These are phyloP conservation scores for Chironomus riparius DNA, from an alignment of 2,888 invertebrate genomes.

Conservation along the genomic window DNA sequence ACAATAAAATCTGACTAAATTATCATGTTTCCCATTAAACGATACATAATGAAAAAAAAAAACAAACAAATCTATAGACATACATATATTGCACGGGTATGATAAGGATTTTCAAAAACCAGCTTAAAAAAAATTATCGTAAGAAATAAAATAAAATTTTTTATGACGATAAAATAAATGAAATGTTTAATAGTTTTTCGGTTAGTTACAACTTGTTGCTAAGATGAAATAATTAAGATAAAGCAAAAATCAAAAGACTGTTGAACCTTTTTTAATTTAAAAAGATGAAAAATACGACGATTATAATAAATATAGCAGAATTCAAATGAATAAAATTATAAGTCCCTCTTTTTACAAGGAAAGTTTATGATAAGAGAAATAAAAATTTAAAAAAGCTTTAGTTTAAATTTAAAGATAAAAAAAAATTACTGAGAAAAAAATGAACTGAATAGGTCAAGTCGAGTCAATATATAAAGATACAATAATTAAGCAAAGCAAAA, in stretches of 20 bases:
- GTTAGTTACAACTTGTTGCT: constrained; percentile 10
- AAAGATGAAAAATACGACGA: constrained; percentile 7
- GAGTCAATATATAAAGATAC: constrained; percentile 21
- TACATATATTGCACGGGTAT: background rate
- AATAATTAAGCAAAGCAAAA: constrained; percentile 19
- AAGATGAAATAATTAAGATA: constrained; percentile 9
- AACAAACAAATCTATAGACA: background rate
- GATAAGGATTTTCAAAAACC: background rate
- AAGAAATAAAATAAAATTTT: background rate
- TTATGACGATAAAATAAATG: background rate
- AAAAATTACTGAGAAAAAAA: background rate
- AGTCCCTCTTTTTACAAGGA: constrained; percentile 12
- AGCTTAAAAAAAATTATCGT: background rate
- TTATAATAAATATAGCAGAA: constrained; percentile 7
- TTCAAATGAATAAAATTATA: constrained; percentile 12
- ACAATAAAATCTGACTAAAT: background rate
- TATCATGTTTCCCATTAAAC: background rate
- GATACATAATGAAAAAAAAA: no score
- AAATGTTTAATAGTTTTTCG: constrained; percentile 2
- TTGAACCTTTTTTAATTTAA: constrained; percentile 22
- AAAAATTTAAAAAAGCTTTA: constrained; percentile 17
- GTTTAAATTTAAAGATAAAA: constrained; percentile 12
- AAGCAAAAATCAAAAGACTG: constrained; percentile 24
- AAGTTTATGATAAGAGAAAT: background rate
- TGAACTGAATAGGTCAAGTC: constrained; percentile 12